Evolutionary conservation across 2,797 vertebrate genomes (phyloP).

Genomic region (Neoniphon sammara): DNA sequence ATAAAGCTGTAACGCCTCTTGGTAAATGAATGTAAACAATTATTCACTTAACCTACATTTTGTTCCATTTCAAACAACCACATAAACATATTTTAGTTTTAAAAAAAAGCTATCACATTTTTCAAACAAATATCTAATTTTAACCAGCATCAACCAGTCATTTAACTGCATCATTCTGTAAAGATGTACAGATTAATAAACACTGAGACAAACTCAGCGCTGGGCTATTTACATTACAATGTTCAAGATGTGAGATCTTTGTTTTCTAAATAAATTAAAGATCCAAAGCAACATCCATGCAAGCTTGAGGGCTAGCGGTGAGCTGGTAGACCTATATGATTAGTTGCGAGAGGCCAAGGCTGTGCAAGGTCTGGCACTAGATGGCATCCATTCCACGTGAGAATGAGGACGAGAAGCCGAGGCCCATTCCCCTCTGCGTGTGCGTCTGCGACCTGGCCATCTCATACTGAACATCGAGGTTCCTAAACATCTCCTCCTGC

Average conservation of each 20-base stretch:
- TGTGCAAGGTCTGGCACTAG: constrained; percentile 75
- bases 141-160: constrained; percentile 59
- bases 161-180: constrained; percentile 62
- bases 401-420: constrained; percentile 94
- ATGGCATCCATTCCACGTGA: constrained; percentile 94
- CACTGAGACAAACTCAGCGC: constrained; percentile 89
- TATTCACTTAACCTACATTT: constrained; percentile 87
- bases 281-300: constrained; percentile 95
- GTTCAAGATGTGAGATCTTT: constrained; percentile 71
- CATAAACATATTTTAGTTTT: constrained; percentile 89
- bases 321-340: constrained; percentile 68
- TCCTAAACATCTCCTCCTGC: constrained; percentile 97
- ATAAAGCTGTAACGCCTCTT: constrained; percentile 67
- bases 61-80: constrained; percentile 87
- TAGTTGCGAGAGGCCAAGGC: constrained; percentile 65
- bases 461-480: constrained; percentile 97
- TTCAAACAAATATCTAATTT: constrained; percentile 67
- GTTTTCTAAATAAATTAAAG: constrained; percentile 95
- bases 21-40: constrained; percentile 76
- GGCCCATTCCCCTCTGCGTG: constrained; percentile 97
- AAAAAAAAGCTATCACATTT: constrained; percentile 66
- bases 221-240: constrained; percentile 92
- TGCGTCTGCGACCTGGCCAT: constrained; percentile 99
- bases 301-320: constrained; percentile 90
- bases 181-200: constrained; percentile 86